Percentiles rank a stretch among this genome's conserved stretches.
These are phyloP conservation scores for Tachystola acroxantha DNA, from an alignment of 2,888 invertebrate genomes.

Conservation along the genomic window DNA sequence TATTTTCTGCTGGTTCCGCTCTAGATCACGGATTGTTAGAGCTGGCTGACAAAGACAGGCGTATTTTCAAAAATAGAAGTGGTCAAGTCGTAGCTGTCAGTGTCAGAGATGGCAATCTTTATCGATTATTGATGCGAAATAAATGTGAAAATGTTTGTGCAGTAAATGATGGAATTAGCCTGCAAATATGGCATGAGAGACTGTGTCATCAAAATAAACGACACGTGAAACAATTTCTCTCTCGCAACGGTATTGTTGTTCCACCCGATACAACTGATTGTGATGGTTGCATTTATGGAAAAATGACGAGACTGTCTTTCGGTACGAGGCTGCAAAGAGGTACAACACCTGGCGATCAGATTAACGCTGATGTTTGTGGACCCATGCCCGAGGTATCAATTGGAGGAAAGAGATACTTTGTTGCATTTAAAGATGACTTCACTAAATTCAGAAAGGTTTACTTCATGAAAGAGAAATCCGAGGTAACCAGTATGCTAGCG, in stretches of 20 bases:
- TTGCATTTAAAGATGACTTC: conserved; percentile 13
- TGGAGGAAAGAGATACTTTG: conserved; percentile 12
- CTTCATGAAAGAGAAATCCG: conserved; percentile 12
- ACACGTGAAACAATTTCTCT: background rate
- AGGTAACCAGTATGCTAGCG: conserved; percentile 5
- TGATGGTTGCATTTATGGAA: background rate
- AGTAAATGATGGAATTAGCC: background rate
- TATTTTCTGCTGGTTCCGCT: background rate
- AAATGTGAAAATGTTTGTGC: background rate
- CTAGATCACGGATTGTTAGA: background rate
- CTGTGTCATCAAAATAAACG: no score
- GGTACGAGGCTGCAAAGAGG: background rate
- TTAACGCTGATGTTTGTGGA: conserved; percentile 1
- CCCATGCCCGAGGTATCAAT: conserved; percentile 6
- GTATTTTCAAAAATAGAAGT: background rate
- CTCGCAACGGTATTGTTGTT: background rate
- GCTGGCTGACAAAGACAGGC: background rate
- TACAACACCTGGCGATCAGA: background rate
- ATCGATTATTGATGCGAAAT: background rate
- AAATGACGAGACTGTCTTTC: background rate
- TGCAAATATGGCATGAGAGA: no score
- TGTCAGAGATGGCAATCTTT: background rate
- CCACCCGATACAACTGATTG: background rate
- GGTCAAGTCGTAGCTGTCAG: background rate
- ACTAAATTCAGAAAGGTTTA: conserved; percentile 10